phyloP scores from a whole-genome alignment of 2,113 vertebrate genomes.

The Nestor notabilis region DNA sequence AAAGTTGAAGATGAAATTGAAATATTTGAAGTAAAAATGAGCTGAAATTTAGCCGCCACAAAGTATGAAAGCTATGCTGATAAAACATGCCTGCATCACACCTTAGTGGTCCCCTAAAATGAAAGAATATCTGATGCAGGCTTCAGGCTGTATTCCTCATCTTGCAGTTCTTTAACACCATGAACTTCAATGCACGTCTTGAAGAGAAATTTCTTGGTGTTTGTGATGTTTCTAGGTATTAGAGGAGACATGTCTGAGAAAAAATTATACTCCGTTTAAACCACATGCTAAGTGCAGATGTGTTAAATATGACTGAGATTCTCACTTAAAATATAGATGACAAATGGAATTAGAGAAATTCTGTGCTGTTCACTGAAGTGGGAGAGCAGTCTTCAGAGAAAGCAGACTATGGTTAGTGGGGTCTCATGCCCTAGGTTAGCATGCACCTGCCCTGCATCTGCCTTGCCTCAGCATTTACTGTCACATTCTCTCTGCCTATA shows the following conservation, averaged over 20 bases:
- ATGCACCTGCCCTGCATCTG: background rate
- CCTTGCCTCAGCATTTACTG: background rate
- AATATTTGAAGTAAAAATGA: background rate
- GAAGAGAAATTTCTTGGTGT: background rate
- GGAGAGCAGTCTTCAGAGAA: background rate
- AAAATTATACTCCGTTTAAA: background rate
- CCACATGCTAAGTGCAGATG: background rate
- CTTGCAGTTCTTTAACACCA: background rate
- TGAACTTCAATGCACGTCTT: background rate
- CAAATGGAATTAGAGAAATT: background rate
- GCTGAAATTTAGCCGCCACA: background rate
- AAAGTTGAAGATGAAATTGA: background rate
- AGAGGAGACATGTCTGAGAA: background rate
- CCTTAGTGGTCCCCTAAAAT: background rate
- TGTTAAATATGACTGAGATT: background rate
- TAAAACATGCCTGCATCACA: background rate
- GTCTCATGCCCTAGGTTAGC: background rate
- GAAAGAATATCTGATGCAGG: background rate
- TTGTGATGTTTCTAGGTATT: background rate
- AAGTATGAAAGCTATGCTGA: background rate
- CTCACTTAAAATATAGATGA: background rate
- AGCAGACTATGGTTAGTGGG: background rate
- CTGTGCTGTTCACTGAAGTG: background rate
- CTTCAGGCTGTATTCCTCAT: background rate
- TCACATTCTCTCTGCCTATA: background rate